phyloP scores from a whole-genome alignment of 2,888 invertebrate genomes.

The Drosophila subquinaria region DNA sequence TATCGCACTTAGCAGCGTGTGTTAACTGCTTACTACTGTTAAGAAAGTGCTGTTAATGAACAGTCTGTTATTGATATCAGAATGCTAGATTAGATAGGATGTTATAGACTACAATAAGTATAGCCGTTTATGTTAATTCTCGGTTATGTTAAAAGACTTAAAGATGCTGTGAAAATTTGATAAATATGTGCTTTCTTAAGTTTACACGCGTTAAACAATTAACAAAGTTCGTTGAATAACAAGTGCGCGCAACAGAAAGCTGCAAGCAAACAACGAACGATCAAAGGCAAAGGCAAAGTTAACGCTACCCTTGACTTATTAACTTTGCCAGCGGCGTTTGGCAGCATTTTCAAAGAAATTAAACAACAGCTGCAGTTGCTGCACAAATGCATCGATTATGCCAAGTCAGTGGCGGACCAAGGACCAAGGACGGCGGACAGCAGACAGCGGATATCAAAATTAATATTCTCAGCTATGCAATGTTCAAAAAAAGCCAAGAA shows the following conservation, averaged over 20 bases:
- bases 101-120: too few relatives aligned
- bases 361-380: constrained; percentile 37
- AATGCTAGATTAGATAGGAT: too few relatives aligned
- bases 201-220: constrained; percentile 8
- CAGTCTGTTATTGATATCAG: too few relatives aligned
- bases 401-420: constrained; percentile 52
- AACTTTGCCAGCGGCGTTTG: constrained; percentile 58
- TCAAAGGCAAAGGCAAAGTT: constrained; percentile 58
- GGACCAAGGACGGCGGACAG: too few relatives aligned
- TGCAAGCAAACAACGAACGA: constrained; percentile 48
- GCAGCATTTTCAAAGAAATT: constrained; percentile 63
- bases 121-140: too few relatives aligned
- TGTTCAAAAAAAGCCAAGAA: constrained; percentile 52
- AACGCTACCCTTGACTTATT: constrained; percentile 62
- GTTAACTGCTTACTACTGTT: not conserved
- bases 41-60: not conserved
- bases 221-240: constrained; percentile 19
- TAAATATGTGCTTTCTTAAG: constrained; percentile 2
- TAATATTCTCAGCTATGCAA: constrained; percentile 72
- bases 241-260: constrained; percentile 20
- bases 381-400: constrained; percentile 71
- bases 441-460: constrained; percentile 62
- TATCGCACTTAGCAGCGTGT: not conserved
- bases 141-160: too few relatives aligned
- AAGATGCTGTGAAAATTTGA: not conserved